Evolutionary conservation across 2,113 vertebrate genomes (phyloP).

Genomic region (Gopherus flavomarginatus): DNA sequence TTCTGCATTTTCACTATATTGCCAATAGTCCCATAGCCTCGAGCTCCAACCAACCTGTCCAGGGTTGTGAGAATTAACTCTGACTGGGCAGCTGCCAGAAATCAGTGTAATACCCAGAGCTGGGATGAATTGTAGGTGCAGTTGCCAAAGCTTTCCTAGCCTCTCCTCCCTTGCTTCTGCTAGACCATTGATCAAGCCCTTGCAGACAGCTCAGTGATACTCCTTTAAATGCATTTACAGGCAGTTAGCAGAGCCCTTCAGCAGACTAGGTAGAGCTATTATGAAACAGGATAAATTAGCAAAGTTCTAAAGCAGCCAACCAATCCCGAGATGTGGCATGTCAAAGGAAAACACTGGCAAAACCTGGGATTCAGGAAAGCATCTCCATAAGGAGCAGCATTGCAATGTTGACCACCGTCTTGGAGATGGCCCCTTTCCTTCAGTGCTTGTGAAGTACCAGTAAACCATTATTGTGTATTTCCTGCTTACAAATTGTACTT

Average conservation of each 20-base stretch:
- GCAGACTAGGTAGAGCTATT: not conserved
- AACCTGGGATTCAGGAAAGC: not conserved
- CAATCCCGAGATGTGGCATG: not conserved
- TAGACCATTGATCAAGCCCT: not conserved
- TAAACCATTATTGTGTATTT: not conserved
- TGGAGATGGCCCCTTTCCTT: not conserved
- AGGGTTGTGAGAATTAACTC: not conserved
- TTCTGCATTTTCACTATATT: not conserved
- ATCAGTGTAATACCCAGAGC: not conserved
- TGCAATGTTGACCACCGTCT: not conserved
- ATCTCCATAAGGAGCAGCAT: not conserved
- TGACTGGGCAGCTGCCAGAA: not conserved
- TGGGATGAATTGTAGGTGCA: not conserved
- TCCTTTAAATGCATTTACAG: not conserved
- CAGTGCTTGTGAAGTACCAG: not conserved
- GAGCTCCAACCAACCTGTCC: not conserved
- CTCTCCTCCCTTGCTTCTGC: not conserved
- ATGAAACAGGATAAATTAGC: not conserved
- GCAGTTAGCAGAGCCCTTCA: not conserved
- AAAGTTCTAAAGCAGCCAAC: not conserved
- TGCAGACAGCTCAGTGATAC: not conserved
- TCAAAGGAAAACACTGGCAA: not conserved
- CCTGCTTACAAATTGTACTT: not conserved
- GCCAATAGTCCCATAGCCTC: not conserved
- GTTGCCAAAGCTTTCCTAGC: not conserved